These are phyloP conservation scores for Notarius lentiginosus DNA, from an alignment of 2,113 vertebrate species.

Conservation along the genomic window DNA sequence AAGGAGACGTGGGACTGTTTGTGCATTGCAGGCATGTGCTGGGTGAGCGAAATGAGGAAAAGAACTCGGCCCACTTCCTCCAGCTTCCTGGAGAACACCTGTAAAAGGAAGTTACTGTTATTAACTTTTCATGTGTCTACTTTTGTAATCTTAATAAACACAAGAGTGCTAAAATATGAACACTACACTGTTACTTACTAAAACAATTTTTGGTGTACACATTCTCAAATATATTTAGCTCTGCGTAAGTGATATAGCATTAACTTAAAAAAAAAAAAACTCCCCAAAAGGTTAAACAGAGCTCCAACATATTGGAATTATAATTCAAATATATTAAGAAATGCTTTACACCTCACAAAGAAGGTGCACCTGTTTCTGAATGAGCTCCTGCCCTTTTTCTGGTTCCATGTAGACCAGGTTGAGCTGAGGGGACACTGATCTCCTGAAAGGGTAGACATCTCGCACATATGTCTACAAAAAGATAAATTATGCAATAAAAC, in stretches of 20 bases:
- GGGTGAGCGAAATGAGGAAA: slow-evolving; percentile 94
- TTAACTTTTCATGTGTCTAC: not conserved
- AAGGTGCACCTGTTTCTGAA: slow-evolving; percentile 89
- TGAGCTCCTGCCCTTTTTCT: slow-evolving; percentile 95
- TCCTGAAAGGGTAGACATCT: slow-evolving; percentile 96
- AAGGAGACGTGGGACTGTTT: slow-evolving; percentile 97
- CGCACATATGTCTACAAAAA: slow-evolving; percentile 88
- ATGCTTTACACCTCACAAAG: not conserved
- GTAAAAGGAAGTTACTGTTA: not conserved
- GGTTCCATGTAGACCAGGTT: slow-evolving; percentile 97
- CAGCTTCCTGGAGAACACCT: slow-evolving; percentile 96
- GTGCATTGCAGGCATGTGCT: slow-evolving; percentile 91
- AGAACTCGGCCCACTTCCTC: slow-evolving; percentile 94
- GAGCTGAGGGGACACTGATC: slow-evolving; percentile 95
- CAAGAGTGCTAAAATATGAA: not conserved
- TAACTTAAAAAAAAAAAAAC: no score
- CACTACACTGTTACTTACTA: not conserved
- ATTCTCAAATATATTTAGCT: not conserved
- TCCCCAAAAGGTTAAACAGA: not conserved
- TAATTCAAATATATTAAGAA: not conserved
- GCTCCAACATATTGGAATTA: not conserved
- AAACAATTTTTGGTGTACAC: not conserved
- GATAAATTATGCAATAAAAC: not conserved
- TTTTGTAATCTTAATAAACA: not conserved
- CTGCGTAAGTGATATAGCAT: not conserved